A percentile compares a stretch with the other conserved stretches of the same genome.
These are phyloP conservation scores for Opisthograptis luteolata DNA, from an alignment of 2,888 invertebrate species.

Conservation along the genomic window DNA sequence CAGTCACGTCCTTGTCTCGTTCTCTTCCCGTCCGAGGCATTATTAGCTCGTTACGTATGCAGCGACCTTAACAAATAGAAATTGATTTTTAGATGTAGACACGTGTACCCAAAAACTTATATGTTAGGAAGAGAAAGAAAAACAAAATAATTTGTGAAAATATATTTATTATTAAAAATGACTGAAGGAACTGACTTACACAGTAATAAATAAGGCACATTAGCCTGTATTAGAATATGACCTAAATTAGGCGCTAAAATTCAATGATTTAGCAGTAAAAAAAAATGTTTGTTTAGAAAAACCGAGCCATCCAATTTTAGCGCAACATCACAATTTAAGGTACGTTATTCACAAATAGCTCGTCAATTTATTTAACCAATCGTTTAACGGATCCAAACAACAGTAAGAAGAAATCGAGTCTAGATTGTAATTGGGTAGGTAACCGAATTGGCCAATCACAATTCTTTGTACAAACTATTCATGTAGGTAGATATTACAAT, in stretches of 20 bases:
- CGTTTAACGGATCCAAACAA: no score
- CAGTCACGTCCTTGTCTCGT: no score
- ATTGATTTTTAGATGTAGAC: no score
- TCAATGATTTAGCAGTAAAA: constrained; percentile 15
- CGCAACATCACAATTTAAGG: background rate
- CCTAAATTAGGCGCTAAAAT: constrained; percentile 31
- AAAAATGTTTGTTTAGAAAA: no score
- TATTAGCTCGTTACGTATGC: no score
- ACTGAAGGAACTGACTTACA: constrained; percentile 69
- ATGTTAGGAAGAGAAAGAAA: constrained; percentile 24
- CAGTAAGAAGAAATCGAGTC: no score
- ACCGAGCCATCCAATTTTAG: constrained; percentile 4
- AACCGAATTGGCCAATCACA: background rate
- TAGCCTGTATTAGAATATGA: constrained; percentile 52
- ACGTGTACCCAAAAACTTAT: no score
- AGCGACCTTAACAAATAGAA: no score
- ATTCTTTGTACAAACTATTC: constrained; percentile 2
- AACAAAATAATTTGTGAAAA: constrained; percentile 52
- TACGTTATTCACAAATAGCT: background rate
- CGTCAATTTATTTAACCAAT: background rate
- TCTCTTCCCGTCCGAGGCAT: no score
- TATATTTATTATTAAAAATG: constrained; percentile 69
- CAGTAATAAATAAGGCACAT: constrained; percentile 64
- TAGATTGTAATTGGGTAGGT: background rate
- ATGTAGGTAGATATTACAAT: background rate